These are phyloP conservation scores for Mergus octosetaceus DNA, from an alignment of 2,797 vertebrate species.

Conservation along the genomic window DNA sequence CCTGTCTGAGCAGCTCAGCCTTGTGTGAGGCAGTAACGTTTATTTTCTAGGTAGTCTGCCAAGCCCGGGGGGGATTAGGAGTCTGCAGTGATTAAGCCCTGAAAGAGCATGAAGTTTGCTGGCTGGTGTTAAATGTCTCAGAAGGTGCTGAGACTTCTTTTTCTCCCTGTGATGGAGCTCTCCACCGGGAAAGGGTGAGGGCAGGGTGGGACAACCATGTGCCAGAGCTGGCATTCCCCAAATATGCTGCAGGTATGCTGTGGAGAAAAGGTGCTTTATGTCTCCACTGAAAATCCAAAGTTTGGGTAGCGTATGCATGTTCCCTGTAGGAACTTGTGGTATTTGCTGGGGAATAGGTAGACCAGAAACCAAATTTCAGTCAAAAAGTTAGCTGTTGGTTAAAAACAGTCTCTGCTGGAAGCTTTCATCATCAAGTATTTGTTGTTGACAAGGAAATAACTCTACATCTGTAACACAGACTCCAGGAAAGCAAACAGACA, in stretches of 20 bases:
- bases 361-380: not conserved
- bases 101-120: not conserved
- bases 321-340: not conserved
- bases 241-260: not conserved
- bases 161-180: not conserved
- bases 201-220: not conserved
- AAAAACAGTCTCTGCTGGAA: not conserved
- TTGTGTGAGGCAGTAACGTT: rapidly evolving
- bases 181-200: not conserved
- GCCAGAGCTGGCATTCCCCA: not conserved
- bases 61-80: not conserved
- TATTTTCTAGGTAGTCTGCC: not conserved
- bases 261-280: not conserved
- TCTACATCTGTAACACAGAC: not conserved
- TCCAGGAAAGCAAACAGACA: not conserved
- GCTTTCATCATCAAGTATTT: not conserved
- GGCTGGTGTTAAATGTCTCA: not conserved
- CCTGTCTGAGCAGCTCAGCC: not conserved
- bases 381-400: not conserved
- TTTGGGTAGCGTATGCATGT: not conserved
- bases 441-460: not conserved
- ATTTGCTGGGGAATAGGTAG: not conserved
- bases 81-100: not conserved
- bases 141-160: not conserved
- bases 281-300: not conserved